Evolutionary conservation across 64 coral and sea anemone genomes (phyloP).

Genomic region (Catalaphyllia jardinei): DNA sequence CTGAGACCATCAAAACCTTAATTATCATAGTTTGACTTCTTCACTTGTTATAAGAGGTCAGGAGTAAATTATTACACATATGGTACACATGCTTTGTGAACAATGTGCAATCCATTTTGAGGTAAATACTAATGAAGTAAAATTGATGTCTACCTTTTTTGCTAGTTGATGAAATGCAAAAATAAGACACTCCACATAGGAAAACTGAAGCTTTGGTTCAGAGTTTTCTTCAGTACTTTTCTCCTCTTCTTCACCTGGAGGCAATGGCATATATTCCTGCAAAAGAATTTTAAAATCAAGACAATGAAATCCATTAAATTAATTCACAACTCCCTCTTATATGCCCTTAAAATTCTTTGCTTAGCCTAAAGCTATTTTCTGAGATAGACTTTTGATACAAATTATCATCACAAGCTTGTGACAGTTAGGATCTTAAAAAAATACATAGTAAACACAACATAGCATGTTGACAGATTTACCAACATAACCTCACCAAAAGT

Average conservation of each 20-base stretch:
- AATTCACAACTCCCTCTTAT: background rate
- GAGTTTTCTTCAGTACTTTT: constrained; percentile 64
- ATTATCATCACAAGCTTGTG: too few species aligned
- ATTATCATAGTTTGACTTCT: too few species aligned
- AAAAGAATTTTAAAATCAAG: background rate
- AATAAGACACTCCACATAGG: constrained; percentile 95
- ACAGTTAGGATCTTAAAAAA: too few species aligned
- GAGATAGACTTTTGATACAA: too few species aligned
- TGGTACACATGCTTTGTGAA: background rate
- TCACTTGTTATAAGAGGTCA: too few species aligned
- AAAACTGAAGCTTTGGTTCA: constrained; percentile 94
- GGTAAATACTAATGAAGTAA: too few species aligned
- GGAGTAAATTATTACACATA: too few species aligned
- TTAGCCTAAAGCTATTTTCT: too few species aligned
- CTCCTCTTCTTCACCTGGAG: constrained; percentile 84
- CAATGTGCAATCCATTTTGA: too few species aligned
- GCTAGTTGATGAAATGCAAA: constrained; percentile 91
- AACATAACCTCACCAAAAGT: constrained; percentile 66
- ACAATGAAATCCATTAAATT: background rate
- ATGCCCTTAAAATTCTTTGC: too few species aligned
- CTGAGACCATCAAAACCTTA: too few species aligned
- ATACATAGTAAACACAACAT: too few species aligned
- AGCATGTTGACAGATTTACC: background rate
- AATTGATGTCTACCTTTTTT: constrained; percentile 62
- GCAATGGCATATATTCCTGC: constrained; percentile 94